phyloP scores from a whole-genome alignment of 1,140 invertebrate species.

The Ceratosolen fusciceps region DNA sequence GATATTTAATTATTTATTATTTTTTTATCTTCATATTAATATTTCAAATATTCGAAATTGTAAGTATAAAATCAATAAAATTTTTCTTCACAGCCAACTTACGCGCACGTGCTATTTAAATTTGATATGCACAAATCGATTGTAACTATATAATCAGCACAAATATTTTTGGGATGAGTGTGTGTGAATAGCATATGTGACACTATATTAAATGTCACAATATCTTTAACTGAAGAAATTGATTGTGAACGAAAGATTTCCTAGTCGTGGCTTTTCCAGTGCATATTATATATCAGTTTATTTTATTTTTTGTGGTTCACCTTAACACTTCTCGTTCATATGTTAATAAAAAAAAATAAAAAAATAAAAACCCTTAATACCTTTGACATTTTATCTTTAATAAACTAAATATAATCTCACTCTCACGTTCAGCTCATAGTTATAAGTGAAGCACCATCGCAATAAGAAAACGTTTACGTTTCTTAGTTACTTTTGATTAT shows the following conservation, averaged over 20 bases:
- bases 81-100: conserved; percentile 57
- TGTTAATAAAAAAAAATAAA: conserved; percentile 21
- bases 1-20: background rate
- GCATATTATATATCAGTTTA: conserved; percentile 33
- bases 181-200: background rate
- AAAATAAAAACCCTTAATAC: conserved; percentile 20
- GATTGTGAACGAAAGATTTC: conserved; percentile 43
- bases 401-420: conserved; percentile 35
- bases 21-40: conserved; percentile 8
- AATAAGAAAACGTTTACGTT: conserved; percentile 27
- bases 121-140: conserved; percentile 52
- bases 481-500: conserved; percentile 24
- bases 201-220: background rate
- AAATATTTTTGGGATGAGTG: conserved; percentile 28
- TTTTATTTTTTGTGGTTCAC: conserved; percentile 49
- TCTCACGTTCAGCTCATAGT: conserved; percentile 12
- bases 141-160: conserved; percentile 37
- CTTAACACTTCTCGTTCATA: conserved; percentile 54
- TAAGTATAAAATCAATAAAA: conserved; percentile 33
- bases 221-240: conserved; percentile 11
- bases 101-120: conserved; percentile 45
- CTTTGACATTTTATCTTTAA: conserved; percentile 18
- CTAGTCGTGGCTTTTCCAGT: conserved; percentile 60
- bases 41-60: conserved; percentile 20
- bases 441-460: conserved; percentile 33